Base-by-base conservation (phyloP, 92 coral and sea anemone species). In the Porites rus region DNA sequence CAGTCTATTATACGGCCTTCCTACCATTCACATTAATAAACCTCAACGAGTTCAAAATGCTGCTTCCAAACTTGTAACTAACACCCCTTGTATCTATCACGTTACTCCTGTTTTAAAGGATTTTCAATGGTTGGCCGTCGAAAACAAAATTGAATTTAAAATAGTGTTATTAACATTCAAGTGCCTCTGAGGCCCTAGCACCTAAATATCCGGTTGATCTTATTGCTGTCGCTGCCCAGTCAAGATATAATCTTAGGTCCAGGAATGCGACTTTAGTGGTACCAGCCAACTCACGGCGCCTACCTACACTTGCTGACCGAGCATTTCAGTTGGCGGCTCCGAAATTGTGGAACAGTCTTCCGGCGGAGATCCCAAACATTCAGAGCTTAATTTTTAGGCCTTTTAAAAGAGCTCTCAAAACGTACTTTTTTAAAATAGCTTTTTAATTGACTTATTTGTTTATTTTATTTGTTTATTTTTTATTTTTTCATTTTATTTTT, bases 201-300 rank as follows among this genome's bases (percentile, higher is more conserved):
- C 28, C 71, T 5, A 20, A 65, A 65, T 65, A n/a, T 17, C 71
- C 20, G 21, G 71, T 65, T 65, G 71, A 65, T 65, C 71, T 65
- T 38, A 38, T 3, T 38, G 46, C 46, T 38, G 46, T 38, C 6
- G 0, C 46, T 38, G 46, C 46, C 46, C 46, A 38, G 46, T 38
- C 46, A 38, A 38, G 46, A 38, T 38, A 38, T 38, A 38, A 38
- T 38, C 46, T 65, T 38, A 4, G 46, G 5, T 38, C 5, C 5
- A 38, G 46, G 46, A 38, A 38, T 38, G 46, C 46, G 46, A 38
- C 0, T 38, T 38, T 65, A 38, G 14, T n/a, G 38, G 71, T n/a
- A 20, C 71, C 71, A 65, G 71, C 71, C 8, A 65, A n/a, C 11
- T 38, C 71, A 65, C 71, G 28, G 21, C 20, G 71, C 71, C 71